Evolutionary conservation across 2,888 invertebrate genomes (phyloP), one percentile per base, ranked within the genome.

Genomic region (Calliphora vomitoria): DNA sequence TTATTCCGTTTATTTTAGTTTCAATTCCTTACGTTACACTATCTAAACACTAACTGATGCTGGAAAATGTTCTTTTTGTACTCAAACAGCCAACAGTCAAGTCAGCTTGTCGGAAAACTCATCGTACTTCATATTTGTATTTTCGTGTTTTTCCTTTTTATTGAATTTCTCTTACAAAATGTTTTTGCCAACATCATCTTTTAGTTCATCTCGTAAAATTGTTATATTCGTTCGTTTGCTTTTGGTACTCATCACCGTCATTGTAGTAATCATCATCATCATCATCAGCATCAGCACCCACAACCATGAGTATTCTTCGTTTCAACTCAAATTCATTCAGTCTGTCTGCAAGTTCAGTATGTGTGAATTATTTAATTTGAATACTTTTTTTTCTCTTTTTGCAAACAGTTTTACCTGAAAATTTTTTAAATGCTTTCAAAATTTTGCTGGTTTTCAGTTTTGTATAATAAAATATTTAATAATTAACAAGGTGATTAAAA

Each of bases 41-140:
- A 74, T 87, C 84, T 72, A 74, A 87, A 78, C 68, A 74, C 72
- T 71, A 75, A 87, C 85, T 85, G 85, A 78, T 85, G 87, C 85
- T 87, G 87, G 85, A 87, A 74, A 79, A 64, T 66, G 47, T 79
- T 85, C 72, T 64, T 69, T n/a, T 55, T 41, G 69, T 20, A 13
- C 66, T 69, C 50, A 55, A 81, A 31, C 72, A 86, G 66, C 50
- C 71, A 82, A 25, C n/a, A 66, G 47, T 25, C 18, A 20, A 25
- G 25, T 25, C 72, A 75, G 62, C 78, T 41, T 69, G 69, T 82
- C 74, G 72, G 58, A 83, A 66, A 83, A 84, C 58, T 84, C 58
- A 50, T 71, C 83, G 72, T 75, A 78, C 78, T 87, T 87, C 62
- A 82, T 79, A 55, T 60, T 25, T 25, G 2, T 68, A 78, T 20